Evolutionary conservation across 2,797 vertebrate genomes (phyloP), one percentile per base, ranked within the genome.

Genomic region (Protonibea diacanthus): DNA sequence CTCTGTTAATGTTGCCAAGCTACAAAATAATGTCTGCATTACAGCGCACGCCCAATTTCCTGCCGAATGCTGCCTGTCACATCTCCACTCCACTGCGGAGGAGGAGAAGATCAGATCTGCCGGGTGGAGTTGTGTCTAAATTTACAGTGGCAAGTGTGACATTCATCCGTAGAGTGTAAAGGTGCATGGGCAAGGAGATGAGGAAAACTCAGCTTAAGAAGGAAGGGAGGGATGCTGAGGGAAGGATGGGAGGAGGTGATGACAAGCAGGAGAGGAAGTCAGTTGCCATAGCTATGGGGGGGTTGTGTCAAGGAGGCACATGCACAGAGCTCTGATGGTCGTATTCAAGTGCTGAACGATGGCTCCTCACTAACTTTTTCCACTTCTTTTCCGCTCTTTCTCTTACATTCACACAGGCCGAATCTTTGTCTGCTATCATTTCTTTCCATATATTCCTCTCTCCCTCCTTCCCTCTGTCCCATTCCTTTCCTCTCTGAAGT

Each of bases 181-280:
- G 76, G 67, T 69, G 76, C 17, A 20, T 1, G 9, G 38, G 29
- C 42, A 12, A 51, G 42, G 51, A 77, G 76, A 49, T 40, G 44
- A 63, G 47, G 62, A 33, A 49, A 42, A 71, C 64, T 4, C 8
- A 1, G 6, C 45, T 42, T 20, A 20, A 61, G 62, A 47, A 65
- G 81, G 69, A 81, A 83, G 81, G 76, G 78, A 84, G 79, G 80
- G 67, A 76, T 55, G 58, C 56, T 63, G 61, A 71, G 75, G 82
- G 74, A 83, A 85, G 74, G 72, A 85, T 83, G 84, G 78, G 82
- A 88, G 81, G 85, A 38, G 71, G 75, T 78, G 76, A 88, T 72
- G 55, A 66, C 56, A 52, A 76, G 29, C 45, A 58, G 58, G 40
- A 77, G 63, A 79, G 48, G 75, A 86, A 78, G 62, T 66, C n/a